Conservation (phyloP, 2,797 vertebrate species). For the Amniataba percoides region DNA sequence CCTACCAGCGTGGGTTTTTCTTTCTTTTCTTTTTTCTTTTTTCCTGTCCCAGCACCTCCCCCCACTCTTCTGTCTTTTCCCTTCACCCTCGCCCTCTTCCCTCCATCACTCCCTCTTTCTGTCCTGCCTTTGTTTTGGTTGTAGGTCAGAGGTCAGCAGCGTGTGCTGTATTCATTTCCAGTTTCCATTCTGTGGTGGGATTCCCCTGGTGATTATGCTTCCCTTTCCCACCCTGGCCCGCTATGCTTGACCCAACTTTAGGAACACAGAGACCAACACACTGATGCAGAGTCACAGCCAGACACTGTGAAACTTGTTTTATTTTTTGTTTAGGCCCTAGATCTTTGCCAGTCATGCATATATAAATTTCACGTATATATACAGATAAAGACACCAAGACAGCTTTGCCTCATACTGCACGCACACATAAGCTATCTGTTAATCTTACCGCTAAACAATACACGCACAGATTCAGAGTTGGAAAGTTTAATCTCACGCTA, state of each 20-base stretch:
- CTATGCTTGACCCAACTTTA: not conserved
- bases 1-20: not conserved
- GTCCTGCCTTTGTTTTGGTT: constrained; percentile 79
- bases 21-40: not conserved
- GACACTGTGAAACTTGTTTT: not conserved
- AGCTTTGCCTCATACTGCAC: not conserved
- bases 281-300: constrained; percentile 3
- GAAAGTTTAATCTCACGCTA: constrained; percentile 7
- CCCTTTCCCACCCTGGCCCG: constrained; percentile 76
- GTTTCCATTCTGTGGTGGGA: constrained; percentile 79
- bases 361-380: not conserved
- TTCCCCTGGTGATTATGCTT: constrained; percentile 74
- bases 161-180: constrained; percentile 78
- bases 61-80: constrained; percentile 36
- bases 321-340: not conserved
- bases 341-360: constrained; percentile 16
- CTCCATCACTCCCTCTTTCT: constrained; percentile 38
- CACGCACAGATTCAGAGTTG: constrained; percentile 12
- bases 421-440: not conserved
- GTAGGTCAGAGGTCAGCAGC: constrained; percentile 70
- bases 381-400: constrained; percentile 14
- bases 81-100: constrained; percentile 47
- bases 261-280: not conserved
- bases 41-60: not conserved
- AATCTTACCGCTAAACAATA: constrained; percentile 6